Percentiles rank a stretch among this genome's conserved stretches.
Conservation (phyloP, 2,797 vertebrate species). For the Phylloscopus collybita region DNA sequence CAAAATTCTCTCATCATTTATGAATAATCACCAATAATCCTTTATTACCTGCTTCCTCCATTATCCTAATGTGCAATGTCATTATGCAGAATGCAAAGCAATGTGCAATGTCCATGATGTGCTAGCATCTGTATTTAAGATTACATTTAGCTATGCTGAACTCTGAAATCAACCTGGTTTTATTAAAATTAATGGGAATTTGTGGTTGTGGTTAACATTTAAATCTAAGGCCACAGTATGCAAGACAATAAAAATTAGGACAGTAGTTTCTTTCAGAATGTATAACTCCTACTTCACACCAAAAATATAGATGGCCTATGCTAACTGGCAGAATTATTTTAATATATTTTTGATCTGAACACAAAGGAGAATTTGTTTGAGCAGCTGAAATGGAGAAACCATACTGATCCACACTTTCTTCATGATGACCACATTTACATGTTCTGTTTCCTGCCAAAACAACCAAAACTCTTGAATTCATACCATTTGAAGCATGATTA, state of each 20-base stretch:
- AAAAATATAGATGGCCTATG: not conserved
- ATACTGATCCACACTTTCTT: not conserved
- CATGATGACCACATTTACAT: not conserved
- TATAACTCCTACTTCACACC: not conserved
- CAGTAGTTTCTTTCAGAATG: not conserved
- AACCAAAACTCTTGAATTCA: not conserved
- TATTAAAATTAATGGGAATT: not conserved
- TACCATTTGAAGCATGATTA: not conserved
- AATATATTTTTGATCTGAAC: not conserved
- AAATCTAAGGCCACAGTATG: not conserved
- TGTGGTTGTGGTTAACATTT: not conserved
- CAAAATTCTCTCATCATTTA: not conserved
- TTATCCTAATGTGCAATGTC: not conserved
- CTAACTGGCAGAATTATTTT: not conserved
- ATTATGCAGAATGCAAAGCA: not conserved
- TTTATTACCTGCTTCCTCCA: not conserved
- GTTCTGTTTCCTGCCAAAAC: not conserved
- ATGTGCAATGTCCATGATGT: not conserved
- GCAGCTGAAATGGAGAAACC: not conserved
- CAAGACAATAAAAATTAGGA: not conserved
- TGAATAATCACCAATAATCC: rapidly evolving
- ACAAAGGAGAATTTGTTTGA: not conserved
- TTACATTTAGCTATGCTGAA: not conserved
- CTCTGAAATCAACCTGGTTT: not conserved
- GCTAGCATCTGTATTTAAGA: not conserved